Conservation (phyloP, 2,113 vertebrate species). For the Aix galericulata region DNA sequence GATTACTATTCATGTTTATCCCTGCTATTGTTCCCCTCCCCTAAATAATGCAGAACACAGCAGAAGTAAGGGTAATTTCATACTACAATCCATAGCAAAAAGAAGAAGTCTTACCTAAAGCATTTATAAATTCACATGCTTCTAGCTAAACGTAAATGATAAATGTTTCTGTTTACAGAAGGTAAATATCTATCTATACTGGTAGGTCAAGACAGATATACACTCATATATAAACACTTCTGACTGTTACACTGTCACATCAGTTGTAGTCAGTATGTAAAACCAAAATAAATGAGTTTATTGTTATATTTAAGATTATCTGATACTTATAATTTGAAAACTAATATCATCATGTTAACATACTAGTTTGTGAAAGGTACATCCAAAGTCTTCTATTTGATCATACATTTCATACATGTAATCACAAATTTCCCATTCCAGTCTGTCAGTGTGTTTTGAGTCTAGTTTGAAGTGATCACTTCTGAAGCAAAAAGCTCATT, state of each 20-base stretch:
- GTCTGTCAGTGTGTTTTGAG: not conserved
- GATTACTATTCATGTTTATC: not conserved
- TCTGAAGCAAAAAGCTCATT: not conserved
- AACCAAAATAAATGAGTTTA: not conserved
- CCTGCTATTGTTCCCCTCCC: not conserved
- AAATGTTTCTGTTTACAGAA: not conserved
- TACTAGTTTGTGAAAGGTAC: not conserved
- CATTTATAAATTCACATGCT: not conserved
- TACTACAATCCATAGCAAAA: not conserved
- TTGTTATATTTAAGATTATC: not conserved
- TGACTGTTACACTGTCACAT: not conserved
- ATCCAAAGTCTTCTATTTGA: not conserved
- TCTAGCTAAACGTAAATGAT: not conserved
- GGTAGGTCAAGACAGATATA: not conserved
- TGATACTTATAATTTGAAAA: not conserved
- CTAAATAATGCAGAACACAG: not conserved
- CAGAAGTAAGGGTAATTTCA: not conserved
- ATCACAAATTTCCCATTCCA: not conserved
- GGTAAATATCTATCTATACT: not conserved
- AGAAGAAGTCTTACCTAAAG: not conserved
- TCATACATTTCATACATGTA: not conserved
- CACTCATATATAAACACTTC: not conserved
- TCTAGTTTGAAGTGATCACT: not conserved
- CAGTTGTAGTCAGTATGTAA: not conserved
- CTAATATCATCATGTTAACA: not conserved